These are phyloP conservation scores for Phytoseiulus persimilis DNA, from an alignment of 2,888 invertebrate genomes.

Conservation along the genomic window DNA sequence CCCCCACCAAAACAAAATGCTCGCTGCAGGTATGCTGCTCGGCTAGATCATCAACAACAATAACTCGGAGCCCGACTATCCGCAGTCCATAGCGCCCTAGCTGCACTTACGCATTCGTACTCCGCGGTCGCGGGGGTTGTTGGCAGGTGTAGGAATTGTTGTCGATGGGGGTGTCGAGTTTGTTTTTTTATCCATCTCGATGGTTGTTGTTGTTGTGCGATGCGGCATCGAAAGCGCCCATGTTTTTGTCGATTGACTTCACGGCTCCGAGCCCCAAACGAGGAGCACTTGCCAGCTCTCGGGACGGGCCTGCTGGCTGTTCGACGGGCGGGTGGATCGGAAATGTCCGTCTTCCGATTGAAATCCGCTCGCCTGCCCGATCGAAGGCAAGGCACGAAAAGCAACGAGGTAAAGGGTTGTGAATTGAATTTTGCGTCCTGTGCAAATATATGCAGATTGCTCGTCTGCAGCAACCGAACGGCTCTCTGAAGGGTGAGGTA, in stretches of 20 bases:
- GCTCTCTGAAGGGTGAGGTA: not conserved
- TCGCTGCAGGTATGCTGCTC: not conserved
- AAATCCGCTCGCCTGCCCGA: not conserved
- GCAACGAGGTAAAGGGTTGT: conserved; percentile 5
- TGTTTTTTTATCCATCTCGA: not conserved
- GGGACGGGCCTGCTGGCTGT: not conserved
- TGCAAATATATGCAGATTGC: not conserved
- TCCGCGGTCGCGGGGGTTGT: not conserved
- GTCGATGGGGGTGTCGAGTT: conserved; percentile 5
- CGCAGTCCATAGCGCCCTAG: not conserved
- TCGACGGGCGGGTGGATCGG: not conserved
- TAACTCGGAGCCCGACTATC: not conserved
- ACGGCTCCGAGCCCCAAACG: not conserved
- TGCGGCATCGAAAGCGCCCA: conserved; percentile 5
- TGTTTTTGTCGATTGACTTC: conserved; percentile 5
- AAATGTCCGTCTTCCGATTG: not conserved
- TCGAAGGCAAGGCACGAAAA: not conserved
- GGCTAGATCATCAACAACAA: not conserved
- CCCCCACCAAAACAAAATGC: conserved; percentile 5
- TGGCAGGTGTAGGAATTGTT: conserved; percentile 5
- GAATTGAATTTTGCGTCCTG: not conserved
- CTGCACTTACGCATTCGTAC: not conserved
- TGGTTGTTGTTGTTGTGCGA: not conserved
- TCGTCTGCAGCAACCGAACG: not conserved
- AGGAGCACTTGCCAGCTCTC: not conserved